These are phyloP conservation scores for Cacatua alba DNA, from an alignment of 2,113 vertebrate species.

Conservation along the genomic window DNA sequence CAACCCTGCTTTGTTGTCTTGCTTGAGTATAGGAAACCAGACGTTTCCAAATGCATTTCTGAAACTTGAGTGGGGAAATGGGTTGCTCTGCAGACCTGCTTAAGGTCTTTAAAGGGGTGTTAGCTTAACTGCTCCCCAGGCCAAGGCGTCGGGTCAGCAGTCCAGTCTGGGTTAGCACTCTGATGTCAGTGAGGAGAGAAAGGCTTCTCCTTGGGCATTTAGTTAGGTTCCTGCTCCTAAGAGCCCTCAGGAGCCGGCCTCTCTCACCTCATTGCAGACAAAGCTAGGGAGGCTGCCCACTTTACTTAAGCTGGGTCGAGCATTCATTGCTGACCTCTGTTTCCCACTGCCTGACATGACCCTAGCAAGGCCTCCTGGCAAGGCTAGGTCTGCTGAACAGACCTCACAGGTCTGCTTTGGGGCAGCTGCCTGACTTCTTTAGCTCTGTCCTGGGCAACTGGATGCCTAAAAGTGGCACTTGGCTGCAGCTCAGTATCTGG, in stretches of 20 bases:
- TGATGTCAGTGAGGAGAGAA: not conserved
- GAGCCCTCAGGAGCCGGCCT: accelerated
- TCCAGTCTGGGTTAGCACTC: not conserved
- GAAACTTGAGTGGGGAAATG: not conserved
- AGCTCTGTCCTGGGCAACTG: not conserved
- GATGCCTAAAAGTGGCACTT: not conserved
- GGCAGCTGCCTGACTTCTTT: not conserved
- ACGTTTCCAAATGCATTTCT: not conserved
- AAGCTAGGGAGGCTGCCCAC: not conserved
- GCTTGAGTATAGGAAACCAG: not conserved
- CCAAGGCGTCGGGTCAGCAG: accelerated
- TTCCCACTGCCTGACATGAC: not conserved
- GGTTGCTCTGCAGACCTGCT: not conserved
- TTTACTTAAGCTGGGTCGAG: not conserved
- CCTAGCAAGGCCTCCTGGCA: not conserved
- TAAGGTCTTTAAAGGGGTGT: not conserved
- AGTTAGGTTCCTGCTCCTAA: not conserved
- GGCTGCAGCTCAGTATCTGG: not conserved
- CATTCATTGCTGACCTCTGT: accelerated
- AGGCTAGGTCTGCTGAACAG: not conserved
- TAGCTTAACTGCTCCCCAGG: not conserved
- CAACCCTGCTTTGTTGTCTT: not conserved
- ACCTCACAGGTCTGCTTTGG: not conserved
- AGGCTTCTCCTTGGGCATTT: not conserved
- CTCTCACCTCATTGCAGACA: not conserved